Evolutionary conservation across 2,888 invertebrate species (phyloP).

Genomic region (Girardia tigrina): DNA sequence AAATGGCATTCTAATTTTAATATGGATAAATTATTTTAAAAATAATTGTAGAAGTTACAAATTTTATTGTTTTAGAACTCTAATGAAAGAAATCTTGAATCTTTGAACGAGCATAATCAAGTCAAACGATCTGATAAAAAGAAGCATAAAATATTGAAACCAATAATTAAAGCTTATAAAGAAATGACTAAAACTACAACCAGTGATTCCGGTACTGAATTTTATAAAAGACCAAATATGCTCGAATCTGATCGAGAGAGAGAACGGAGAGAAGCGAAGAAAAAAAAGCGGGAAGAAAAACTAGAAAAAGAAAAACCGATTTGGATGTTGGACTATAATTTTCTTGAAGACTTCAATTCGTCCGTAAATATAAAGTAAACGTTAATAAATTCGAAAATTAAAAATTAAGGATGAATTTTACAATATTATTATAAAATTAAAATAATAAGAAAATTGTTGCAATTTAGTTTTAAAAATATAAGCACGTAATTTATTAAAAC

Average conservation of each 20-base stretch:
- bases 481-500: too few relatives aligned
- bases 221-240: conserved; percentile 13
- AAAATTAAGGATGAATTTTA: too few relatives aligned
- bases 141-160: background rate
- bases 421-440: too few relatives aligned
- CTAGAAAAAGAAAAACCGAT: background rate
- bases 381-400: too few relatives aligned
- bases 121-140: background rate
- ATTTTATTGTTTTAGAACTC: too few relatives aligned
- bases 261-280: background rate
- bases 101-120: background rate
- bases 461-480: too few relatives aligned
- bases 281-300: background rate
- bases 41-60: too few relatives aligned
- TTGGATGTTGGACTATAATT: conserved; percentile 4
- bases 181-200: background rate
- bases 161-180: background rate
- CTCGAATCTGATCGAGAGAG: background rate
- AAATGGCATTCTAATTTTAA: too few relatives aligned
- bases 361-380: too few relatives aligned
- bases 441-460: too few relatives aligned
- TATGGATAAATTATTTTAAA: too few relatives aligned
- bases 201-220: background rate
- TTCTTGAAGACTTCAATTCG: background rate
- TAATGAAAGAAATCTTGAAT: too few relatives aligned